Base-by-base conservation (phyloP, 64 coral and sea anemone species). In the Stylophora pistillata region DNA sequence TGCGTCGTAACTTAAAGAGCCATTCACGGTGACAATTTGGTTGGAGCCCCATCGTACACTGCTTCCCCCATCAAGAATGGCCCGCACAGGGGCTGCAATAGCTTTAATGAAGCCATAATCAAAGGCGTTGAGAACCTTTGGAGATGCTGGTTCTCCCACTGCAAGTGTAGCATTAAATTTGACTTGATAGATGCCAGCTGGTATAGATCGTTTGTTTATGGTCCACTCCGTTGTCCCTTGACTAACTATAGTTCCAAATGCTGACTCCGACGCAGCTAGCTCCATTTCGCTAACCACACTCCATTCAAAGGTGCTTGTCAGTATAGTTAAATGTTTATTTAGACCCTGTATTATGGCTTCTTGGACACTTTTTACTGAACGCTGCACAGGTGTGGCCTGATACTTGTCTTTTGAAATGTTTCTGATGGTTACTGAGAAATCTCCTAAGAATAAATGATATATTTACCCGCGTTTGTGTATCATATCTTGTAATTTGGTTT, bases 61-160 rank as follows among this genome's bases (percentile, higher is more conserved):
- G 23, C 80, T 84, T 37, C 80, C 80, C 16, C 80, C 80, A 33
- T 84, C 80, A 84, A 84, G 66, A 27, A 84, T 84, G 15, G 80
- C 32, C 47, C 32, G 34, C 26, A 84, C 33, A 16, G 80, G 80
- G 53, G 60, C 80, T 28, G 60, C 1, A 53, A 84, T 69, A 34
- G 33, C 65, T 23, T 84, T 10, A 84, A 84, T 84, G 27, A 84
- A 84, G 5, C 80, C 80, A 41, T 69, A 84, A 63, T 84, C 80
- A 70, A 84, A 84, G 21, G 80, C 80, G 2, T 52, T 18, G 9
- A 84, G 21, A 23, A 62, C 69, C 18, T 62, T 32, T 9, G 80
- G 80, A 12, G 16, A 62, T 23, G 23, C 20, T 53, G 61, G 80
- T 53, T 84, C 62, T 69, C 80, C 80, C 21, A 69, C 9, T 3